Percentiles rank a stretch among this genome's conserved stretches.
These are phyloP conservation scores for Cydia splendana DNA, from an alignment of 1,140 invertebrate genomes.

Conservation along the genomic window DNA sequence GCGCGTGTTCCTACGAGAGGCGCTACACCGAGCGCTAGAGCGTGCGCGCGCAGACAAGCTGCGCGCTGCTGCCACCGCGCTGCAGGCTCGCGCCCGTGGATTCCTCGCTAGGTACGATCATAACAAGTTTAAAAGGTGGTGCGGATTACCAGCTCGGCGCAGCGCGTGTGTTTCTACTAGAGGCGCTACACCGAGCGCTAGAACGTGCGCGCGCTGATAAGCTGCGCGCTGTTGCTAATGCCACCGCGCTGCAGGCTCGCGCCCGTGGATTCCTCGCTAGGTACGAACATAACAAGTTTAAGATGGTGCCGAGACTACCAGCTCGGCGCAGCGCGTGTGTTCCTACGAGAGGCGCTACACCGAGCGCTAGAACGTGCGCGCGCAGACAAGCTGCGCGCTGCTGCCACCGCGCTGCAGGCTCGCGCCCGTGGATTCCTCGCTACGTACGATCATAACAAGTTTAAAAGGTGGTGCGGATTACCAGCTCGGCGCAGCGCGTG, in stretches of 20 bases:
- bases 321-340: conserved; percentile 91
- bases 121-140: no score
- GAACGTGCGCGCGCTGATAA: conserved; percentile 90
- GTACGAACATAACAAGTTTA: no score
- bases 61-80: conserved; percentile 83
- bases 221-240: conserved; percentile 86
- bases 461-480: conserved; percentile 91
- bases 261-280: conserved; percentile 89
- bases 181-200: conserved; percentile 90
- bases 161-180: conserved; percentile 94
- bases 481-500: conserved; percentile 90
- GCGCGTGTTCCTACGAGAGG: conserved; percentile 95
- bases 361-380: conserved; percentile 90
- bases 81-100: conserved; percentile 86
- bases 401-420: conserved; percentile 83
- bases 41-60: conserved; percentile 88
- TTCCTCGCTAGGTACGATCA: conserved; percentile 87
- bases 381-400: conserved; percentile 85
- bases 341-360: conserved; percentile 94
- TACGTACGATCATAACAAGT: no score
- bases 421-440: conserved; percentile 89
- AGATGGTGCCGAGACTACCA: no score
- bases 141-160: conserved; percentile 92
- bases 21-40: conserved; percentile 91
- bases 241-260: conserved; percentile 82